A percentile compares a stretch with the other conserved stretches of the same genome.
phyloP scores from a whole-genome alignment of 53 echinoderm and acorn worm genomes.

The Paracentrotus lividus region DNA sequence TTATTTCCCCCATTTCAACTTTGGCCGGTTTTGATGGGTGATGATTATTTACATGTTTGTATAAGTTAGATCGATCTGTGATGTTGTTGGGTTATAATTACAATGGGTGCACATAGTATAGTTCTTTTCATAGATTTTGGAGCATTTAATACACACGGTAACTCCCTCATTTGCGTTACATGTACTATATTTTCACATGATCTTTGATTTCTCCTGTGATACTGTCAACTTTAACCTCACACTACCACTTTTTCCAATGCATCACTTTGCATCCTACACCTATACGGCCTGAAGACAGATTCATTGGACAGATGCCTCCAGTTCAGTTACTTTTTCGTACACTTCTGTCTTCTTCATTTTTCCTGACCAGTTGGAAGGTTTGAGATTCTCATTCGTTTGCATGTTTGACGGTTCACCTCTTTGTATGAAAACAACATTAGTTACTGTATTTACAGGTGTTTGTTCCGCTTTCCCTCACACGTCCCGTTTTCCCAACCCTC shows the following conservation, averaged over 20 bases:
- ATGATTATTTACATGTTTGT: not conserved
- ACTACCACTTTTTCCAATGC: slow-evolving; percentile 9
- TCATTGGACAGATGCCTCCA: slow-evolving; percentile 45
- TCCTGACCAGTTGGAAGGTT: slow-evolving; percentile 55
- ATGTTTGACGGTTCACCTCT: slow-evolving; percentile 5
- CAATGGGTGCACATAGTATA: slow-evolving; percentile 47
- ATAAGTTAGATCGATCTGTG: slow-evolving; percentile 25
- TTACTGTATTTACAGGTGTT: slow-evolving; percentile 57
- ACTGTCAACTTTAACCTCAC: slow-evolving; percentile 55
- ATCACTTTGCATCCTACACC: slow-evolving; percentile 1
- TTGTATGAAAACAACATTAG: slow-evolving; percentile 70
- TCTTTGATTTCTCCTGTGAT: slow-evolving; percentile 72
- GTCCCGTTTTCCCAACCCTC: slow-evolving; percentile 54
- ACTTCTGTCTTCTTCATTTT: slow-evolving; percentile 22
- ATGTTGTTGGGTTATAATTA: slow-evolving; percentile 56
- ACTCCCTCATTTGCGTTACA: slow-evolving; percentile 29
- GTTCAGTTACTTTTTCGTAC: slow-evolving; percentile 40
- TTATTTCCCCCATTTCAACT: slow-evolving; percentile 72
- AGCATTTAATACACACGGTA: slow-evolving; percentile 65
- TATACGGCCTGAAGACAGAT: slow-evolving; percentile 42
- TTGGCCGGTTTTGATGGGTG: slow-evolving; percentile 7
- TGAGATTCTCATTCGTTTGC: slow-evolving; percentile 55
- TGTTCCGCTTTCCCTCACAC: slow-evolving; percentile 64
- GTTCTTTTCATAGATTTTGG: slow-evolving; percentile 53
- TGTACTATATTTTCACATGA: slow-evolving; percentile 56